phyloP scores from a whole-genome alignment of 2,113 vertebrate species.

The Mobula hypostoma region DNA sequence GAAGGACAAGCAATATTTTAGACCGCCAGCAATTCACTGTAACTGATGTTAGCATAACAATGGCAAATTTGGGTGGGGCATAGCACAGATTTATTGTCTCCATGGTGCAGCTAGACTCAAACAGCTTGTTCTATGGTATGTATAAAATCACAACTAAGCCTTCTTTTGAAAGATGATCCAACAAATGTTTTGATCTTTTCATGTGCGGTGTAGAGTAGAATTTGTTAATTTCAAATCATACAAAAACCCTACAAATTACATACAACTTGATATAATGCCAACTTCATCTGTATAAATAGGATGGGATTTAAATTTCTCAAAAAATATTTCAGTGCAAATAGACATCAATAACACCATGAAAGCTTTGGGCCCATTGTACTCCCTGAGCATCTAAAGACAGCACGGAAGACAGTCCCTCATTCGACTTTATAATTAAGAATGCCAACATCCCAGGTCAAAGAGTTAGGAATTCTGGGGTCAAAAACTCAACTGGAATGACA shows the following conservation, averaged over 20 bases:
- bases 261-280: neutral
- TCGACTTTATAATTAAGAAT: neutral
- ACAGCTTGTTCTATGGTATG: neutral
- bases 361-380: neutral
- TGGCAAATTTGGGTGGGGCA: neutral
- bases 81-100: neutral
- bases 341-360: neutral
- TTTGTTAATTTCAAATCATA: neutral
- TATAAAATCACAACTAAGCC: neutral
- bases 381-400: neutral
- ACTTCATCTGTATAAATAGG: neutral
- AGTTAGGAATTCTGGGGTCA: neutral
- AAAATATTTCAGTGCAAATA: neutral
- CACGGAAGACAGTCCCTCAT: neutral
- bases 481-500: neutral
- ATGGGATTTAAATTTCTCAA: neutral
- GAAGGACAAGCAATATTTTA: neutral
- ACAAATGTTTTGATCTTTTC: neutral
- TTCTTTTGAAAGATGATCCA: neutral
- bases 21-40: neutral
- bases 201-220: neutral
- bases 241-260: neutral
- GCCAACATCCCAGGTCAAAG: neutral
- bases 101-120: neutral
- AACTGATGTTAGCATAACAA: neutral